Conservation (phyloP, 2,888 invertebrate genomes). For the Tortrix viridana region DNA sequence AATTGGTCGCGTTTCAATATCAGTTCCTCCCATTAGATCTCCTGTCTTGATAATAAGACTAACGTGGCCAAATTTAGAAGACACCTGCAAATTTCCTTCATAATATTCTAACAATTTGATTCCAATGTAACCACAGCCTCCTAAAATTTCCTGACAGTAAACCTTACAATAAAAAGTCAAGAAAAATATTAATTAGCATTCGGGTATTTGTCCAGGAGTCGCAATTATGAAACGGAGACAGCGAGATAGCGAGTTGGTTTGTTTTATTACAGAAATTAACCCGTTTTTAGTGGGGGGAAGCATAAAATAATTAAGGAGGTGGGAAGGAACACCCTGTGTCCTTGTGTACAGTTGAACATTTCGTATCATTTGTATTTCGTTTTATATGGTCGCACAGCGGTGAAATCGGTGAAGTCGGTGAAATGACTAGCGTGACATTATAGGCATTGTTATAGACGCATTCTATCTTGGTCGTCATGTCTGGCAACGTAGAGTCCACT, state of each 20-base stretch:
- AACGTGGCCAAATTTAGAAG: too few species aligned
- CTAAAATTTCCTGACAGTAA: slow-evolving; percentile 7
- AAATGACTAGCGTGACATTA: too few species aligned
- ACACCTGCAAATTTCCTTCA: too few species aligned
- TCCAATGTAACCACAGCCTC: neutral
- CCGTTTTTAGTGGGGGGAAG: slow-evolving; percentile 40
- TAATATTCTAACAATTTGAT: neutral
- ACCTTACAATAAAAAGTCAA: slow-evolving; percentile 23
- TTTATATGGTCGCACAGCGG: neutral
- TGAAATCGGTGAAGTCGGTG: too few species aligned
- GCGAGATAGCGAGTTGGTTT: slow-evolving; percentile 29
- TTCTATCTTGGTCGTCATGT: too few species aligned
- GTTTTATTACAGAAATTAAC: slow-evolving; percentile 42
- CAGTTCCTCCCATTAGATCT: too few species aligned
- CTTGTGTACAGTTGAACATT: neutral
- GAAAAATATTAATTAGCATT: slow-evolving; percentile 37
- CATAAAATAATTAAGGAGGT: slow-evolving; percentile 34
- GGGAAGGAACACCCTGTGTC: neutral
- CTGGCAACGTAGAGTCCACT: too few species aligned
- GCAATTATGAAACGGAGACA: slow-evolving; percentile 27
- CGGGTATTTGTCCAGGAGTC: slow-evolving; percentile 28
- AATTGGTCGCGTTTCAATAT: too few species aligned
- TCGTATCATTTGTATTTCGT: neutral
- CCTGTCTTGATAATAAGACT: too few species aligned
- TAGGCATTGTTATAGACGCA: too few species aligned